Evolutionary conservation across 2,888 invertebrate species (phyloP).

Genomic region (Polydrusus tereticollis): DNA sequence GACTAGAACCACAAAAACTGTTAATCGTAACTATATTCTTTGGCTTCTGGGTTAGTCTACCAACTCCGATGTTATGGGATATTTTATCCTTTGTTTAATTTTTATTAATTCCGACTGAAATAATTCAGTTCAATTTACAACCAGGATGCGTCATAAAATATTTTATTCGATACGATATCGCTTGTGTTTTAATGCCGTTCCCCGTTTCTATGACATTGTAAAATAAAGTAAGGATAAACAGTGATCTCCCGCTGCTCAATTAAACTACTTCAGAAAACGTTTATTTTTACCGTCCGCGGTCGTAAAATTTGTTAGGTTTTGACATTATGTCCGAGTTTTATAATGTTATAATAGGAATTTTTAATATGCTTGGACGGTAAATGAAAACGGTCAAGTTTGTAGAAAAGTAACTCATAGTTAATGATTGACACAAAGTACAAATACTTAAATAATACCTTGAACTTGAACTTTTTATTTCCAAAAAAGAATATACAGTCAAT

Average conservation of each 20-base stretch:
- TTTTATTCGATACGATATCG: constrained; percentile 7
- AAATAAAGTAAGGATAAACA: constrained; percentile 31
- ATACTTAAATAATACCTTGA: no score
- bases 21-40: no score
- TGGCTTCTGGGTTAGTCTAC: no score
- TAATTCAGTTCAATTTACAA: neutral
- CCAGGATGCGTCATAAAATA: constrained; percentile 4
- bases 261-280: constrained; percentile 44
- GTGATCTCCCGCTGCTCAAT: constrained; percentile 37
- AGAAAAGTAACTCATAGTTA: neutral
- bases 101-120: neutral
- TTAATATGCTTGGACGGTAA: neutral
- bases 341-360: constrained; percentile 36
- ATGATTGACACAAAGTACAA: no score
- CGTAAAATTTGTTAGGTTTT: constrained; percentile 44
- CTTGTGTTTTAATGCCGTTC: constrained; percentile 8
- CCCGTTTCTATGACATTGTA: constrained; percentile 24
- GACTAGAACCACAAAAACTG: no score
- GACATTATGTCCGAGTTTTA: constrained; percentile 33
- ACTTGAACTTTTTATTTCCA: no score
- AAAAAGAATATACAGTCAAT: no score
- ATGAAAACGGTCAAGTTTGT: neutral
- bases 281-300: constrained; percentile 30
- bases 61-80: no score
- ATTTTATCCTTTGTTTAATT: no score